Base-by-base conservation (phyloP, 1,140 invertebrate genomes). In the Bombus superbus region DNA sequence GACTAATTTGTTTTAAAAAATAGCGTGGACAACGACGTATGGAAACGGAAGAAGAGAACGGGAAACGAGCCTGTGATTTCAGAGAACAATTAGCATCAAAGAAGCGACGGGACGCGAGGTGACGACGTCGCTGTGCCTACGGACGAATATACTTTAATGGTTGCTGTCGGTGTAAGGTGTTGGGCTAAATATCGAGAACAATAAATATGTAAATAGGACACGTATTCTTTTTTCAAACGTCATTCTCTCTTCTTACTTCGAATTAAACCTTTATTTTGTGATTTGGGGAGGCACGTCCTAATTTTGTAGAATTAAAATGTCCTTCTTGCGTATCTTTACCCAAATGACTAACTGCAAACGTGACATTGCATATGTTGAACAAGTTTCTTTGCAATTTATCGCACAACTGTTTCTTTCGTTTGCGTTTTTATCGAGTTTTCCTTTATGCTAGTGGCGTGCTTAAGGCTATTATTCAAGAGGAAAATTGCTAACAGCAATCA, bases 11-110 rank as follows among this genome's bases (percentile, higher is more conserved):
- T 76, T 42, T 13, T 57, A 25, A 13, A 9, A 9, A 47, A 62
- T 32, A 94, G 92, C 2, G 91, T 93, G 53, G 90, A 93, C 32
- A 94, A 93, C 35, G 91, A 92, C 83, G 59, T 94, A 40, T 94
- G 92, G 92, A 68, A 86, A 38, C 88, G 93, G 22, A 91, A 93
- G 57, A 93, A 94, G 68, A 89, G 90, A 35, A 91, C 87, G 1
- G 88, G 40, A 38, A 62, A n/a, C 38, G 83, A 64, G 47, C 8
- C 66, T 5, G 28, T 66, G 32, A 47, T 10, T 47, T n/a, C 40
- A 18, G 68, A 75, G n/a, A 53, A 15, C 18, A 90, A 90, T 74
- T 89, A 89, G 44, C 32, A n/a, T 68, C 53, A 72, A 57, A 1
- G 13, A 18, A 68, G 3, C 13, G 59, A 10, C 66, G 28, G 28